phyloP scores from a whole-genome alignment of 2,113 vertebrate species.

The Vombatus ursinus region DNA sequence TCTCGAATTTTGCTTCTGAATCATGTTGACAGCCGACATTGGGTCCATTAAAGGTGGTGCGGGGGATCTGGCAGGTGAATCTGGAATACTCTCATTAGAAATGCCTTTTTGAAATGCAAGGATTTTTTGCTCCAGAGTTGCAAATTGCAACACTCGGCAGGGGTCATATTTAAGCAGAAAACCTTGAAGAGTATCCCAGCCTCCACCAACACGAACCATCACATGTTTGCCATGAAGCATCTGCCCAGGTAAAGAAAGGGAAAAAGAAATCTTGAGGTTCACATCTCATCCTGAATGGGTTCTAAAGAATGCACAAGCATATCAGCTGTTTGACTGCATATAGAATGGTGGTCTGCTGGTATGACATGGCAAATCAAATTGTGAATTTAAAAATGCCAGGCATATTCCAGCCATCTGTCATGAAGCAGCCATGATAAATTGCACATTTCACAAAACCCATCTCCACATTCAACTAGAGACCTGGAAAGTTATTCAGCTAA shows the following conservation, averaged over 20 bases:
- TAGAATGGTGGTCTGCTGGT: neutral
- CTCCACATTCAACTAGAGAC: neutral
- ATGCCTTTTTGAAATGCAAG: conserved; percentile 94
- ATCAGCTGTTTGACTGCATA: neutral
- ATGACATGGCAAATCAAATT: neutral
- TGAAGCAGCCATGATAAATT: neutral
- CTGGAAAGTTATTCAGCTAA: neutral
- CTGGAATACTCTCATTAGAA: conserved; percentile 78
- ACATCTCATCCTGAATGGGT: neutral
- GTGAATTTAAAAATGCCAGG: neutral
- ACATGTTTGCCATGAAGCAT: conserved; percentile 99
- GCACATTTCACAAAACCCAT: neutral
- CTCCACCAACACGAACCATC: conserved; percentile 98
- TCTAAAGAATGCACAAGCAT: neutral
- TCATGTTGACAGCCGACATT: conserved; percentile 88
- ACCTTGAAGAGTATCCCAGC: conserved; percentile 98
- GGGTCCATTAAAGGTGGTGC: conserved; percentile 92
- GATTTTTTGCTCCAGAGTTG: conserved; percentile 97
- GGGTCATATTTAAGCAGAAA: conserved; percentile 97
- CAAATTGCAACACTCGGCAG: conserved; percentile 94
- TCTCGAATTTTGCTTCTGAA: conserved; percentile 83
- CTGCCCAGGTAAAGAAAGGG: conserved; percentile 78
- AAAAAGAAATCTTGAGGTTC: conserved; percentile 22
- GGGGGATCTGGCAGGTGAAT: conserved; percentile 68
- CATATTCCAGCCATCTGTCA: neutral